Conservation (phyloP, 2,888 invertebrate species). For the Cataglyphis altisquamis region DNA sequence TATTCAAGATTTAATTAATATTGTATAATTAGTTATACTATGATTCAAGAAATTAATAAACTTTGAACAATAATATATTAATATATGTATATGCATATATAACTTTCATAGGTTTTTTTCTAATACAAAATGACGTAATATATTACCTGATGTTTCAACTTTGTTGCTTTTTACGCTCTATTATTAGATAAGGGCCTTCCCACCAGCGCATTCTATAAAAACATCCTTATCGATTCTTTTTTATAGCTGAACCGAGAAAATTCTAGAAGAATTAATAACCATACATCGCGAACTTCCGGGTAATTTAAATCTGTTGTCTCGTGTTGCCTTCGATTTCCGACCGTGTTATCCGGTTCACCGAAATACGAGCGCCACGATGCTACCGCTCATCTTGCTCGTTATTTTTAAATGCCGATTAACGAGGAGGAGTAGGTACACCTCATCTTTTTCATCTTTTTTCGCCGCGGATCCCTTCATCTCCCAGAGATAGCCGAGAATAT, state of each 20-base stretch:
- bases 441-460: constrained; percentile 19
- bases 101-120: background rate
- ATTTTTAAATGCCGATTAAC: constrained; percentile 74
- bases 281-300: constrained; percentile 26
- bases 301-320: constrained; percentile 55
- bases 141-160: background rate
- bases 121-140: background rate
- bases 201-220: background rate
- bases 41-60: background rate
- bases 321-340: constrained; percentile 61
- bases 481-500: background rate
- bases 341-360: constrained; percentile 46
- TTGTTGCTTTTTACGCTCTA: background rate
- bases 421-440: constrained; percentile 50
- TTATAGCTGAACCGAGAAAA: background rate
- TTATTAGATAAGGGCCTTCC: background rate
- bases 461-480: background rate
- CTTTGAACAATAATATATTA: background rate
- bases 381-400: constrained; percentile 61
- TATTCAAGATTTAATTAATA: constrained; percentile 15
- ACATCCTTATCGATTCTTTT: constrained; percentile 3
- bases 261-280: constrained; percentile 22
- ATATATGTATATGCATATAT: no score
- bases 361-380: constrained; percentile 54
- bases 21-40: background rate